phyloP scores from a whole-genome alignment of 1,140 invertebrate genomes.

The Diprion similis region DNA sequence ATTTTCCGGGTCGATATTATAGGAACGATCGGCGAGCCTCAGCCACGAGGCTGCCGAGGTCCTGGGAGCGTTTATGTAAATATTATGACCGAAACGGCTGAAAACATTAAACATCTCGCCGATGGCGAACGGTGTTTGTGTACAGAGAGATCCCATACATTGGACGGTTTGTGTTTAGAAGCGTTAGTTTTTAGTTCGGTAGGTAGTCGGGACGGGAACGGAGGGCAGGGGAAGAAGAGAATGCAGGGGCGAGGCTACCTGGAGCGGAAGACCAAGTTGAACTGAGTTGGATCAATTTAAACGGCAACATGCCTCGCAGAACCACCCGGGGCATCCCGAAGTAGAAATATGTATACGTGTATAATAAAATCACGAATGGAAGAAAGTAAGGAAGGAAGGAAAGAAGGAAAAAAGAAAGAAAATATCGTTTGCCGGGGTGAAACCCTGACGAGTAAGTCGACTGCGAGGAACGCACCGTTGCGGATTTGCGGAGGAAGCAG shows the following conservation, averaged over 20 bases:
- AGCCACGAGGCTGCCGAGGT: slow-evolving; percentile 28
- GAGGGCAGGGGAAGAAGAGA: slow-evolving; percentile 14
- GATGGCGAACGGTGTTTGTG: slow-evolving; percentile 39
- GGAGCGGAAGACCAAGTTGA: slow-evolving; percentile 40
- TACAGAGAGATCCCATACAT: slow-evolving; percentile 26
- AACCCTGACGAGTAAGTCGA: not conserved
- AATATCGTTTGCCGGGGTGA: too few relatives aligned
- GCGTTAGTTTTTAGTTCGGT: not conserved
- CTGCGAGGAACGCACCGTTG: slow-evolving; percentile 18
- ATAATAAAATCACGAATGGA: too few relatives aligned
- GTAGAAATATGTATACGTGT: too few relatives aligned
- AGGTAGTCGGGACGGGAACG: slow-evolving; percentile 7
- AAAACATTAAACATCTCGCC: slow-evolving; percentile 50
- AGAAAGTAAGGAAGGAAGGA: too few relatives aligned
- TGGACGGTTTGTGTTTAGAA: not conserved
- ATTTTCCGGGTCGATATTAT: too few relatives aligned
- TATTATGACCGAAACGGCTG: slow-evolving; percentile 49
- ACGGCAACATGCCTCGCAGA: slow-evolving; percentile 34
- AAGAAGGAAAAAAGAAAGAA: too few relatives aligned
- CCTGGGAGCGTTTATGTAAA: slow-evolving; percentile 37
- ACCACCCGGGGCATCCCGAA: too few relatives aligned
- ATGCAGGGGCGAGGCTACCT: slow-evolving; percentile 40
- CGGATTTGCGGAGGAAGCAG: slow-evolving; percentile 58
- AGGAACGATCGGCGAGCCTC: slow-evolving; percentile 19
- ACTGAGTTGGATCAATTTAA: slow-evolving; percentile 58